phyloP scores from a whole-genome alignment of 2,888 invertebrate species.

The Zonitis immaculata region DNA sequence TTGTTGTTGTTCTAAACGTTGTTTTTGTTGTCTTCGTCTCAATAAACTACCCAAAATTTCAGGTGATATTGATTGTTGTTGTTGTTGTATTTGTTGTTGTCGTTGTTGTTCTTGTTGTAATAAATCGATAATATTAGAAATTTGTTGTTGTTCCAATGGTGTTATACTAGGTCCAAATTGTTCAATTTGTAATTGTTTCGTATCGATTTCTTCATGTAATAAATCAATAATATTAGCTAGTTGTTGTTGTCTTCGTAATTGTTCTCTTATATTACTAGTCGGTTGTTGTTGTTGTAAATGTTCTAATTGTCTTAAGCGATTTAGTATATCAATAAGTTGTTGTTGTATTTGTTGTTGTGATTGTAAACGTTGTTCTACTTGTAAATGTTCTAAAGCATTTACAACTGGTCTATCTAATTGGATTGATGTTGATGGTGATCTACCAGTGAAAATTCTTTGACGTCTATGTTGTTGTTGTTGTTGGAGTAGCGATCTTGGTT shows the following conservation, averaged over 20 bases:
- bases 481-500: neutral
- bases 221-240: neutral
- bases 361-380: too few relatives aligned
- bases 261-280: neutral
- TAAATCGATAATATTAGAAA: neutral
- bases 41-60: neutral
- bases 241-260: neutral
- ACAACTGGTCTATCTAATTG: too few relatives aligned
- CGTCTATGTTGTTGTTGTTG: neutral
- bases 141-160: neutral
- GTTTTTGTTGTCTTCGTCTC: neutral
- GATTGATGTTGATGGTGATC: too few relatives aligned
- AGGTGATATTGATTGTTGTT: too few relatives aligned
- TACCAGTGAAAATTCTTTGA: neutral
- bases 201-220: neutral
- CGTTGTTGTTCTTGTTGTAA: neutral
- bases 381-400: too few relatives aligned
- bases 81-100: neutral
- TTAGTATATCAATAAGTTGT: neutral
- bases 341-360: too few relatives aligned
- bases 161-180: neutral
- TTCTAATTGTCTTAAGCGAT: neutral
- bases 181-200: neutral
- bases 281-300: neutral
- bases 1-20: slow-evolving; percentile 1